phyloP scores from a whole-genome alignment of 2,113 vertebrate species.

The Xyliphius kryptos region DNA sequence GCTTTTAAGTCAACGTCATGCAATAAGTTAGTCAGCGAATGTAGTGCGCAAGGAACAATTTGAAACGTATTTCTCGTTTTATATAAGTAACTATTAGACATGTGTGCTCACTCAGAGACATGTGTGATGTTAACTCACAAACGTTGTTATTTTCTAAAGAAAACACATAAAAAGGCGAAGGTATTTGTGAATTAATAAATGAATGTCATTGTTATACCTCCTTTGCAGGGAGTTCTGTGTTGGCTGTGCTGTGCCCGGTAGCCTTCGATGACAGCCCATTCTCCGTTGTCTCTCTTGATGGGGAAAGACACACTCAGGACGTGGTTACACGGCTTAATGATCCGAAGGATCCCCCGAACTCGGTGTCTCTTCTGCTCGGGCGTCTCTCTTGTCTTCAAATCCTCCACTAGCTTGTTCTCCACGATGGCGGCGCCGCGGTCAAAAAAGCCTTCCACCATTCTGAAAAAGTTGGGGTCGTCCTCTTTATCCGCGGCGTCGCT shows the following conservation, averaged over 20 bases:
- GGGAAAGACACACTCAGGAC: constrained; percentile 91
- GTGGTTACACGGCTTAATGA: constrained; percentile 98
- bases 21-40: no score
- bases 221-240: constrained; percentile 95
- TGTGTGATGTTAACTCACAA: no score
- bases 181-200: no score
- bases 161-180: no score
- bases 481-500: constrained; percentile 70
- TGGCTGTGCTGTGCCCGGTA: constrained; percentile 98
- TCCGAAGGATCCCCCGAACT: constrained; percentile 89
- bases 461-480: constrained; percentile 94
- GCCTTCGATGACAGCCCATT: constrained; percentile 93
- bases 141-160: no score
- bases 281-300: constrained; percentile 90
- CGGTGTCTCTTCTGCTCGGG: constrained; percentile 86
- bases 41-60: no score
- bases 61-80: no score
- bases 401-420: constrained; percentile 92
- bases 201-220: no score
- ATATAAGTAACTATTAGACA: no score
- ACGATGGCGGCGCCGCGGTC: constrained; percentile 90
- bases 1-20: no score
- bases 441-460: constrained; percentile 97
- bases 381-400: constrained; percentile 79
- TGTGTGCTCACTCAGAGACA: no score